phyloP scores from a whole-genome alignment of 2,113 vertebrate species.

The Semicossyphus pulcher region DNA sequence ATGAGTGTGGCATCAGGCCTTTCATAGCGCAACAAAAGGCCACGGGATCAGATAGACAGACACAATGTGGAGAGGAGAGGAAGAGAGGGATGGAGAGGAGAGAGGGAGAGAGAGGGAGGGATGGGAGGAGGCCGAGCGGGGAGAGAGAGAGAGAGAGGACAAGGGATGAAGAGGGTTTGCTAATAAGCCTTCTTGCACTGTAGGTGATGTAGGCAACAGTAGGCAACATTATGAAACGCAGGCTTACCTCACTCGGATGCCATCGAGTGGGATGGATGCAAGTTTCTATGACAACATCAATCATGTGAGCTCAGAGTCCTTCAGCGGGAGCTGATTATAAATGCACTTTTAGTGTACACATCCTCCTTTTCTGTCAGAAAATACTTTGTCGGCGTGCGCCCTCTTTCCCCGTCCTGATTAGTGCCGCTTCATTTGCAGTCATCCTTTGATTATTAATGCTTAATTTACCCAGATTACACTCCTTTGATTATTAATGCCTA shows the following conservation, averaged over 20 bases:
- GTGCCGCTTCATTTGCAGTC: constrained; percentile 79
- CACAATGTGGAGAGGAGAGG: constrained; percentile 84
- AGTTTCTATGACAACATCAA: constrained; percentile 77
- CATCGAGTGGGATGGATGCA: constrained; percentile 47
- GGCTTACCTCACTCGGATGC: constrained; percentile 46
- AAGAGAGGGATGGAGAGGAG: constrained; percentile 66
- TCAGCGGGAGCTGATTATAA: constrained; percentile 55
- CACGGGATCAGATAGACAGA: constrained; percentile 87
- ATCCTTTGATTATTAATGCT: constrained; percentile 84
- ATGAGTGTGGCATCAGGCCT: constrained; percentile 87
- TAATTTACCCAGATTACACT: constrained; percentile 85
- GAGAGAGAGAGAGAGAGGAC: constrained; percentile 37
- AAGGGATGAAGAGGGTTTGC: constrained; percentile 64
- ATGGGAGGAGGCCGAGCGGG: constrained; percentile 51
- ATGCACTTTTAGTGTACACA: constrained; percentile 45
- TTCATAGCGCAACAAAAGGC: constrained; percentile 88
- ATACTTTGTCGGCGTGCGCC: constrained; percentile 58
- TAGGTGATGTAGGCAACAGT: constrained; percentile 73
- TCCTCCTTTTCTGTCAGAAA: constrained; percentile 63
- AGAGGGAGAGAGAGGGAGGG: constrained; percentile 54
- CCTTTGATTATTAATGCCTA: constrained; percentile 84
- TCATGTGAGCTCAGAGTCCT: constrained; percentile 61
- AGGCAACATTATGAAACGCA: constrained; percentile 62
- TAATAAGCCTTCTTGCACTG: constrained; percentile 73
- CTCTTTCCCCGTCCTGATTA: constrained; percentile 73